These are phyloP conservation scores for Montipora capricornis DNA, from an alignment of 64 coral and sea anemone genomes.

Conservation along the genomic window DNA sequence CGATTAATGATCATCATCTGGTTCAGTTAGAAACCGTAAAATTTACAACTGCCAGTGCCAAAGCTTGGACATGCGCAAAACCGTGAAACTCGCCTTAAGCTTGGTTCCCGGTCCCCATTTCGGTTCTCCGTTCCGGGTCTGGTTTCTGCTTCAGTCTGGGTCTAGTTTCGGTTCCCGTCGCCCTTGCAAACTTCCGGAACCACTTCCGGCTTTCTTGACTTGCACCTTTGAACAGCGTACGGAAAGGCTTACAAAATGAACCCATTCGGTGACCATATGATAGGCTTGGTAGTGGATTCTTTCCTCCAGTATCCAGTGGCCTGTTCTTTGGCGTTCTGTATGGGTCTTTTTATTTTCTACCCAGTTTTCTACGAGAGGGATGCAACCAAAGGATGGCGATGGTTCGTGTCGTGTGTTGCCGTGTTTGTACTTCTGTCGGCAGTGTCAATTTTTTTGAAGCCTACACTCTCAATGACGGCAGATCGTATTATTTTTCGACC, in stretches of 20 bases:
- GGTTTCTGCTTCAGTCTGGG: too few species aligned
- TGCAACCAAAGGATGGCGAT: slow-evolving; percentile 28
- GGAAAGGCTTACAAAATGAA: neutral
- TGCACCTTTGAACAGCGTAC: too few species aligned
- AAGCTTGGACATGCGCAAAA: too few species aligned
- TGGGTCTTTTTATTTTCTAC: slow-evolving; percentile 26
- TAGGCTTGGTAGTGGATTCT: slow-evolving; percentile 22
- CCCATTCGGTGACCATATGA: neutral
- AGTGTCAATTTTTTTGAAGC: slow-evolving; percentile 50
- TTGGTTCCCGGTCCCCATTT: too few species aligned
- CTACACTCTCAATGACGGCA: slow-evolving; percentile 23
- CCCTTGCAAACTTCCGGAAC: too few species aligned
- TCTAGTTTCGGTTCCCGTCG: too few species aligned
- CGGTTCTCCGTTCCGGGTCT: too few species aligned
- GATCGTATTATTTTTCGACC: slow-evolving; percentile 64
- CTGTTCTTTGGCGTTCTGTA: slow-evolving; percentile 35
- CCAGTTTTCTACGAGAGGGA: slow-evolving; percentile 29
- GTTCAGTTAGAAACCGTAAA: too few species aligned
- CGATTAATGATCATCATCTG: too few species aligned
- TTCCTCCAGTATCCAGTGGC: slow-evolving; percentile 51
- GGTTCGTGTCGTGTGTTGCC: slow-evolving; percentile 2
- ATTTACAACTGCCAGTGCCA: too few species aligned
- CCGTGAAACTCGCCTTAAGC: too few species aligned
- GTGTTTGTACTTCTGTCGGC: slow-evolving; percentile 20
- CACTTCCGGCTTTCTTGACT: too few species aligned